Conservation (phyloP, 2,113 vertebrate genomes). For the Vicugna pacos region DNA sequence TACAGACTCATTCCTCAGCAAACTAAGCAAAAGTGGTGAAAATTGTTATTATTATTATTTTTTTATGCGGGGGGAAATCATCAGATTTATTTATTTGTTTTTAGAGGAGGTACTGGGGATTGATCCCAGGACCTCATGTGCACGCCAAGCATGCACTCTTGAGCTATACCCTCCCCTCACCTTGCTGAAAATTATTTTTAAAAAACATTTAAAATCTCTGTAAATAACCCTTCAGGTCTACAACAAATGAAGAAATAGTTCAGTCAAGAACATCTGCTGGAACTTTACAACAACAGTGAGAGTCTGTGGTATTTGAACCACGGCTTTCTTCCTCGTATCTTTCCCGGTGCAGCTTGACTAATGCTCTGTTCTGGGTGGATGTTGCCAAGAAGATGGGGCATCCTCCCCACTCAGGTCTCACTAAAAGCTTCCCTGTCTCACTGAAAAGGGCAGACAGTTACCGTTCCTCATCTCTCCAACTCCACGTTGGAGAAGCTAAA, state of each 20-base stretch:
- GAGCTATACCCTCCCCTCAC: too few relatives aligned
- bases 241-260: not conserved
- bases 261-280: not conserved
- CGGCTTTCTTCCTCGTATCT: not conserved
- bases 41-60: not conserved
- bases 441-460: not conserved
- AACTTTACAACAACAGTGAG: not conserved
- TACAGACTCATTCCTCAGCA: not conserved
- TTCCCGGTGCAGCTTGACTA: not conserved
- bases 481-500: not conserved
- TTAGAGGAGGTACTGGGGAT: too few relatives aligned
- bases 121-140: too few relatives aligned
- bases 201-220: not conserved
- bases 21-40: not conserved
- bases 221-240: not conserved
- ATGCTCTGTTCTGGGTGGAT: not conserved
- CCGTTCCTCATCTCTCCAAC: not conserved
- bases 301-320: not conserved
- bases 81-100: too few relatives aligned
- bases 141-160: too few relatives aligned
- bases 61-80: too few relatives aligned
- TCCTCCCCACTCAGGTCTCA: not conserved
- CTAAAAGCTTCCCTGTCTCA: not conserved
- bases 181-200: not conserved
- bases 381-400: not conserved